Conservation (phyloP, 2,113 vertebrate species). For the Trachemys scripta region DNA sequence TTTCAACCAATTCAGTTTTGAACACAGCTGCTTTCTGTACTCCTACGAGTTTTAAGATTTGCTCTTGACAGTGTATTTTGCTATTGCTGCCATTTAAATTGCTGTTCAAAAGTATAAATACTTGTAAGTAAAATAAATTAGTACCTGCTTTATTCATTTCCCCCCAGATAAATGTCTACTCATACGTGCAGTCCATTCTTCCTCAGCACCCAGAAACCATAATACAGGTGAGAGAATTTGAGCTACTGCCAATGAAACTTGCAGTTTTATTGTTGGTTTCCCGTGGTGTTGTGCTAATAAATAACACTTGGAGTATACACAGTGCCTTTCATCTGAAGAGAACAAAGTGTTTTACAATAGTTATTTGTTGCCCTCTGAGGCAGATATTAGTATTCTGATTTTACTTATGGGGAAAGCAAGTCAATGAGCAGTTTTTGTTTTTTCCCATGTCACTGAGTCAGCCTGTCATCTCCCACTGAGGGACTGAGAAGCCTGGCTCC, state of each 20-base stretch:
- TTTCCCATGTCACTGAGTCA: neutral
- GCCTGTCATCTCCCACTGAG: neutral
- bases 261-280: neutral
- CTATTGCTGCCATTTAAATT: neutral
- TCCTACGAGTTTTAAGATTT: neutral
- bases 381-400: neutral
- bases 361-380: neutral
- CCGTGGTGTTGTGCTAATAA: neutral
- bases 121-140: neutral
- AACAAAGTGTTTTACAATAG: neutral
- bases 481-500: neutral
- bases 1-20: no score
- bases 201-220: neutral
- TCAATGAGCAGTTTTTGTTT: neutral
- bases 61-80: neutral
- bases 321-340: neutral
- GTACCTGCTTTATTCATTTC: neutral
- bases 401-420: neutral
- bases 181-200: neutral
- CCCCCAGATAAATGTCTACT: neutral
- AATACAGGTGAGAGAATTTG: neutral
- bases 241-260: neutral
- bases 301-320: neutral
- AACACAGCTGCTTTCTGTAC: no score
- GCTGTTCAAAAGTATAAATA: neutral